Evolutionary conservation across 2,797 vertebrate genomes (phyloP).

Genomic region (Furcifer pardalis): DNA sequence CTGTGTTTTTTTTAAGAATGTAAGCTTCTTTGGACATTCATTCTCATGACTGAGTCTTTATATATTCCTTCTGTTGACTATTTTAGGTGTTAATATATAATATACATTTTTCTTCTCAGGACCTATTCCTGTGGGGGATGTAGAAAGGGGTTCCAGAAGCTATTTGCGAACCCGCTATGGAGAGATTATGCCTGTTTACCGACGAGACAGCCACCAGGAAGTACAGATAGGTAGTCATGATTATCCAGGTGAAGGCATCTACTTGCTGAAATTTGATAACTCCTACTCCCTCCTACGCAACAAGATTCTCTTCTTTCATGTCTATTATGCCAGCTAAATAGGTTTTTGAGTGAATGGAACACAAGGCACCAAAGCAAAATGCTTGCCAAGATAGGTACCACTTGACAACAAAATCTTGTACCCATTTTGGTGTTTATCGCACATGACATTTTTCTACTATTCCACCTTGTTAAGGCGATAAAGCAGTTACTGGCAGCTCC

Average conservation of each 20-base stretch:
- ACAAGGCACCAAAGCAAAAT: conserved; percentile 53
- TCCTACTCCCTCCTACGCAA: conserved; percentile 97
- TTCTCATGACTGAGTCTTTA: not conserved
- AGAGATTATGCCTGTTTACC: conserved; percentile 92
- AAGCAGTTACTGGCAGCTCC: not conserved
- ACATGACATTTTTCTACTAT: conserved; percentile 51
- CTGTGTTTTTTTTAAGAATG: not conserved
- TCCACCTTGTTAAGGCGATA: conserved; percentile 6
- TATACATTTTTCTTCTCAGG: conserved; percentile 74
- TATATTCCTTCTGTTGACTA: conserved; percentile 6
- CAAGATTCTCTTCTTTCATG: conserved; percentile 96
- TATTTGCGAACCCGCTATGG: conserved; percentile 85
- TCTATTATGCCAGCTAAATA: conserved; percentile 91
- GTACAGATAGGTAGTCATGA: conserved; percentile 93
- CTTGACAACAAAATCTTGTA: conserved; percentile 38
- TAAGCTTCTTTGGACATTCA: not conserved
- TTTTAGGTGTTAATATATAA: not conserved
- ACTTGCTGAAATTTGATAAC: conserved; percentile 97
- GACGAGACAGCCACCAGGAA: conserved; percentile 91
- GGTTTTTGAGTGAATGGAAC: conserved; percentile 46
- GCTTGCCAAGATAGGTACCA: conserved; percentile 53
- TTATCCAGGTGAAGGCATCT: conserved; percentile 96
- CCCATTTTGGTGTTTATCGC: conserved; percentile 8
- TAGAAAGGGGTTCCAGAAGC: conserved; percentile 91
- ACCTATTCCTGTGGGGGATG: conserved; percentile 87